These are phyloP conservation scores for Calcarius lapponicus DNA, from an alignment of 2,797 vertebrate genomes.

Conservation along the genomic window DNA sequence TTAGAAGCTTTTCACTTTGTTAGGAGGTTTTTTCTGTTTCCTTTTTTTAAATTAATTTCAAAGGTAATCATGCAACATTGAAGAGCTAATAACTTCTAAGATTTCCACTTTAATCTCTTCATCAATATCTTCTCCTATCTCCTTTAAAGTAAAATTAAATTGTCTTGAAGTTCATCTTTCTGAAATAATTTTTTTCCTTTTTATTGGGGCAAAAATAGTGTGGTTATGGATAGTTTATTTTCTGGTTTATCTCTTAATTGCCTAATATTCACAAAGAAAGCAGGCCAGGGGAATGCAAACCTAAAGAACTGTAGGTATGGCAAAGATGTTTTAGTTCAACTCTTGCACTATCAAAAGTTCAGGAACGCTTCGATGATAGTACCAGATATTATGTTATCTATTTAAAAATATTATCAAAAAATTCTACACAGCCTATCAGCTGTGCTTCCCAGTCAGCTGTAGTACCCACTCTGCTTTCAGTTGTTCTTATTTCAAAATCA, in stretches of 20 bases:
- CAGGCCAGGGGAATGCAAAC: not conserved
- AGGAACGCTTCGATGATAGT: not conserved
- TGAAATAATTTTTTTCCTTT: not conserved
- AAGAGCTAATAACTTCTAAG: not conserved
- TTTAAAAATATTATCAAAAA: not conserved
- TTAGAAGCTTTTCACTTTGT: not conserved
- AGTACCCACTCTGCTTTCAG: not conserved
- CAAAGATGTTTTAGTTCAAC: not conserved
- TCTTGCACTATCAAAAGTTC: not conserved
- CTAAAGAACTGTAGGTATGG: not conserved
- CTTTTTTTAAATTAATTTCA: not conserved
- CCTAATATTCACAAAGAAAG: not conserved
- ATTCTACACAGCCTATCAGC: not conserved
- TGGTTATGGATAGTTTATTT: not conserved
- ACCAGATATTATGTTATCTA: not conserved
- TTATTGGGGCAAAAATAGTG: not conserved
- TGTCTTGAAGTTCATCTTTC: not conserved
- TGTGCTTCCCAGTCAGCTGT: not conserved
- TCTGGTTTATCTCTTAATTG: not conserved
- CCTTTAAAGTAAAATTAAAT: not conserved
- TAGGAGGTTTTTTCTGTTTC: too few species aligned
- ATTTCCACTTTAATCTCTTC: not conserved
- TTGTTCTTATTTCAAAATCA: not conserved
- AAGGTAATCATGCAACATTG: not conserved
- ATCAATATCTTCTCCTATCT: not conserved